Base-by-base conservation (phyloP, 2,113 vertebrate genomes). In the Vanacampus margaritifer region DNA sequence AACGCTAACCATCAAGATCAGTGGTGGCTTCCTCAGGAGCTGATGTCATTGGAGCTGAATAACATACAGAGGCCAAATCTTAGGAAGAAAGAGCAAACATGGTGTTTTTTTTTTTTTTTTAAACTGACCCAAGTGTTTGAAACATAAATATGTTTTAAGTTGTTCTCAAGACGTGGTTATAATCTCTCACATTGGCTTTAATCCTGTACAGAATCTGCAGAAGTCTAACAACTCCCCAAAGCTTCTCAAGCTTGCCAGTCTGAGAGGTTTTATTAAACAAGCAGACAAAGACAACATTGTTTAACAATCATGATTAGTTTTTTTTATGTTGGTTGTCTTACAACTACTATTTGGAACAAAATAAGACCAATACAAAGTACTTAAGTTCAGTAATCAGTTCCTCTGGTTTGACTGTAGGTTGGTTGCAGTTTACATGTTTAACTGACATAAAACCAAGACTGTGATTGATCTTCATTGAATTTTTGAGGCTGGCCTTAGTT, bases 121-220 rank as follows among this genome's bases (percentile, higher is more conserved):
- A 56, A 58, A 59, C 26, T 32, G 67, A 56, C 63, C 61, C 43
- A 9, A 23, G 61, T 65, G 72, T 67, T 69, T 68, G 57, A 71
- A 73, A 24, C 60, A 50, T 65, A 46, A 45, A 71, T 58, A 61
- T 68, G 46, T 37, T 73, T 81, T 64, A 54, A 65, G 39, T 80
- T 16, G 53, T 64, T 81, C 57, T 69, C 11, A 51, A 39, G 65
- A 68, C 71, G 76, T 75, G 78, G 62, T 69, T 67, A 76, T 79
- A 86, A 86, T 83, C 82, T 65, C 73, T 24, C 12, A 43, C 56
- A 50, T 71, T 61, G 19, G 36, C 54, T 79, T 76, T 80, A 79
- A 80, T 84, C 80, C 71, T 65, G 73, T 79, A 75, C 46, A 59
- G 68, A 76, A 62, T 71, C 57, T 72, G 58, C 16, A 26, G 39